Conservation (phyloP, 2,888 invertebrate genomes). For the Sinhomidia bicolor region DNA sequence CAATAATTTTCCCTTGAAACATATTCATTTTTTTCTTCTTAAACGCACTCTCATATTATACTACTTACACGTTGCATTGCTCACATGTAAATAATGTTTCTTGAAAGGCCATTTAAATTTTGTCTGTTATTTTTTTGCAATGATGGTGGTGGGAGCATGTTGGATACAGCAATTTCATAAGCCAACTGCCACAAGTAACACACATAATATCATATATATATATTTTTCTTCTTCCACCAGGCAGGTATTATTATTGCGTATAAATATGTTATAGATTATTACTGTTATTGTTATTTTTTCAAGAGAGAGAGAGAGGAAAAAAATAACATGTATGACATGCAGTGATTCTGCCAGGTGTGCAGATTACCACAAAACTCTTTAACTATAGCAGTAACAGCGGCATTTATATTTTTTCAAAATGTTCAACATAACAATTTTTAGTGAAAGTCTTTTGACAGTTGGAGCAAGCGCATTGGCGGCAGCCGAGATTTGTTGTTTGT, state of each 20-base stretch:
- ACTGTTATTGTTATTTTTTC: constrained; percentile 11
- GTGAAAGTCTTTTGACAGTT: constrained; percentile 75
- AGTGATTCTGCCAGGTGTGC: constrained; percentile 54
- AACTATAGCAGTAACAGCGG: neutral
- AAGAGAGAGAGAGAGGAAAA: neutral
- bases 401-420: neutral
- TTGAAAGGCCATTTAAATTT: constrained; percentile 50
- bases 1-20: constrained; percentile 47
- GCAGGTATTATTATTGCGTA: neutral
- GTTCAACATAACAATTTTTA: constrained; percentile 24
- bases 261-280: constrained; percentile 26
- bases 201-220: neutral
- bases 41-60: neutral
- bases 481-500: constrained; percentile 3
- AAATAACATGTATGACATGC: neutral
- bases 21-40: neutral
- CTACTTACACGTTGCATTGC: neutral
- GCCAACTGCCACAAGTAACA: neutral
- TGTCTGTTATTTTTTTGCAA: neutral
- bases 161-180: neutral
- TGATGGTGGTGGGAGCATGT: no score
- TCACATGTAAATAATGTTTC: neutral
- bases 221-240: no score
- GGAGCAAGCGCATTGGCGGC: neutral
- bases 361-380: constrained; percentile 25